Evolutionary conservation across 2,888 invertebrate species (phyloP), one percentile per base, ranked within the genome.

Genomic region (Hartigia nigra): DNA sequence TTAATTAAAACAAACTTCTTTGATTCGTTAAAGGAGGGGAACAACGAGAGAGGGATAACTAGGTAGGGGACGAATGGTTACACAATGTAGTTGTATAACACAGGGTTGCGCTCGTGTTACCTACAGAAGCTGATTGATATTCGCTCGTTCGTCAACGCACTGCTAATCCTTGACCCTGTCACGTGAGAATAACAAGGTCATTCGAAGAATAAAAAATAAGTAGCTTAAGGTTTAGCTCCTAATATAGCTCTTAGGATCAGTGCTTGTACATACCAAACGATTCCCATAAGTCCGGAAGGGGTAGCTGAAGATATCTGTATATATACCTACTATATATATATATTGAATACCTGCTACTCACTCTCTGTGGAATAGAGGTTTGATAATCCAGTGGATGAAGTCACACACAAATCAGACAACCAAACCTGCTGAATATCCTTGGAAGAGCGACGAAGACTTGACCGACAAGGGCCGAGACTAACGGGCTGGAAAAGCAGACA

Each of bases 81-180:
- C 55, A 1, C 55, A 23, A 2, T 23, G 0, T 55, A 55, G n/a
- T n/a, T n/a, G n/a, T n/a, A n/a, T n/a, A 23, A 55, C 14, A 55
- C 5, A 2, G 14, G 9, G 39, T 0, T 55, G 55, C 9, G 5
- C 55, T 14, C 55, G 2, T 23, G 23, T 55, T 55, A 9, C 23
- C 55, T 23, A 55, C 55, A 2, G 55, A 55, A 23, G 5, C 55
- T 55, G 55, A 55, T 9, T 55, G 55, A 55, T 23, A 55, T 9
- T 14, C 55, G 55, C 55, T 23, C 55, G 9, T 55, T 23, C 55
- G 55, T 55, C 55, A 55, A 23, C 23, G 55, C 55, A 55, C 55
- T 5, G 9, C 55, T 55, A 23, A 79, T 81, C 80, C 74, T n/a
- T n/a, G n/a, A n/a, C n/a, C n/a, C n/a, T 14, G 23, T 55, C 55